These are phyloP conservation scores for Bursaphelenchus okinawaensis DNA, from an alignment of 2,888 invertebrate species.

Conservation along the genomic window DNA sequence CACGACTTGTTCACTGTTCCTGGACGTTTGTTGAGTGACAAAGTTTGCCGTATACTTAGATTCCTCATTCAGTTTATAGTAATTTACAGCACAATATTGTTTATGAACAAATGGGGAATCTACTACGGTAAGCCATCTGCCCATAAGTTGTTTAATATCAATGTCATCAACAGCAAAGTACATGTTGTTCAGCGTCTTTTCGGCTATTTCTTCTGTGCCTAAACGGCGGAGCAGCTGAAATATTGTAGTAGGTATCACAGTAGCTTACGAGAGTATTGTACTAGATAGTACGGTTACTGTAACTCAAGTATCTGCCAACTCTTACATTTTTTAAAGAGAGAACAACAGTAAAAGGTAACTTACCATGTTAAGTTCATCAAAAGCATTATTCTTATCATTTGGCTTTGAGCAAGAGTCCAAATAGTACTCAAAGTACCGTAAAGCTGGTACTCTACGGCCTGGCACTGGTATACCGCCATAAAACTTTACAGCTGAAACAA, in stretches of 20 bases:
- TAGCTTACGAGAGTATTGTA: no score
- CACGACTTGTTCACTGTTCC: constrained; percentile 26
- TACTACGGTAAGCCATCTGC: constrained; percentile 55
- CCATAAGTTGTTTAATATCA: constrained; percentile 46
- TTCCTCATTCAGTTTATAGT: constrained; percentile 30
- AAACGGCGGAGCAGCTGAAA: constrained; percentile 44
- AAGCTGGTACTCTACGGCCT: constrained; percentile 43
- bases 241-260: no score
- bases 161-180: constrained; percentile 53
- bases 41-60: constrained; percentile 44
- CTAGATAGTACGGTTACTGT: no score
- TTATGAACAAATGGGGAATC: constrained; percentile 49
- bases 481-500: constrained; percentile 1
- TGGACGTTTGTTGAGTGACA: constrained; percentile 37
- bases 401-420: constrained; percentile 39
- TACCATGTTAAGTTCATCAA: constrained; percentile 44
- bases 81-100: constrained; percentile 45
- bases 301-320: constrained; percentile 1
- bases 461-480: constrained; percentile 43
- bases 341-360: constrained; percentile 14
- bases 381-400: constrained; percentile 29
- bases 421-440: constrained; percentile 48
- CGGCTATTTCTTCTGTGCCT: constrained; percentile 52
- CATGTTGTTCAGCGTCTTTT: constrained; percentile 44
- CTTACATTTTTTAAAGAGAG: background rate